A percentile compares a stretch with the other conserved stretches of the same genome.
phyloP scores from a whole-genome alignment of 2,888 invertebrate genomes.

The Patella ulyssiponensis region DNA sequence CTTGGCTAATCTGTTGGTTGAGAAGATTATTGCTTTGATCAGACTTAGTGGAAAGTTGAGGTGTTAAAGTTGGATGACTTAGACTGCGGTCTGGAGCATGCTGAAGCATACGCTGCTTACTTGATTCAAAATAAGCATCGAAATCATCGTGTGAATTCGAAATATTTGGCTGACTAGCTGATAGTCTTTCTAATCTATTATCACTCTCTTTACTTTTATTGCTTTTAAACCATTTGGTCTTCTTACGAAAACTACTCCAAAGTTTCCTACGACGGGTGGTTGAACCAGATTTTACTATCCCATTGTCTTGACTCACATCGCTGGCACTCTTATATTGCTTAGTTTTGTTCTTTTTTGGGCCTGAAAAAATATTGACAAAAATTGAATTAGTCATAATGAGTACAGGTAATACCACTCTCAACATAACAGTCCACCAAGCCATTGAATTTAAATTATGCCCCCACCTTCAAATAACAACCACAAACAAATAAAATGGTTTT shows the following conservation, averaged over 20 bases:
- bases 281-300: conserved; percentile 18
- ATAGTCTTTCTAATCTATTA: conserved; percentile 26
- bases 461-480: too few species aligned
- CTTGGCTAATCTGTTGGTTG: conserved; percentile 29
- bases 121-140: conserved; percentile 27
- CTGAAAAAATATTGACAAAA: conserved; percentile 19
- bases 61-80: conserved; percentile 41
- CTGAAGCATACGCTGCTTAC: conserved; percentile 6
- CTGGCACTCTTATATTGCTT: conserved; percentile 35
- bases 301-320: conserved; percentile 27
- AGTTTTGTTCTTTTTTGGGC: conserved; percentile 27
- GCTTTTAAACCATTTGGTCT: conserved; percentile 23
- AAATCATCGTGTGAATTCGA: conserved; percentile 24
- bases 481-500: too few species aligned
- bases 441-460: too few species aligned
- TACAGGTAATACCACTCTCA: too few species aligned
- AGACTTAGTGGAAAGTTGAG: conserved; percentile 19
- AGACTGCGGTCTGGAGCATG: conserved; percentile 38
- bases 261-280: conserved; percentile 25
- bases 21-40: conserved; percentile 16
- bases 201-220: conserved; percentile 23
- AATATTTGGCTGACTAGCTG: conserved; percentile 40
- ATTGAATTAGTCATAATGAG: too few species aligned
- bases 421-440: too few species aligned
- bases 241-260: conserved; percentile 41